phyloP scores from a whole-genome alignment of 2,888 invertebrate genomes.

The Rotaria socialis region DNA sequence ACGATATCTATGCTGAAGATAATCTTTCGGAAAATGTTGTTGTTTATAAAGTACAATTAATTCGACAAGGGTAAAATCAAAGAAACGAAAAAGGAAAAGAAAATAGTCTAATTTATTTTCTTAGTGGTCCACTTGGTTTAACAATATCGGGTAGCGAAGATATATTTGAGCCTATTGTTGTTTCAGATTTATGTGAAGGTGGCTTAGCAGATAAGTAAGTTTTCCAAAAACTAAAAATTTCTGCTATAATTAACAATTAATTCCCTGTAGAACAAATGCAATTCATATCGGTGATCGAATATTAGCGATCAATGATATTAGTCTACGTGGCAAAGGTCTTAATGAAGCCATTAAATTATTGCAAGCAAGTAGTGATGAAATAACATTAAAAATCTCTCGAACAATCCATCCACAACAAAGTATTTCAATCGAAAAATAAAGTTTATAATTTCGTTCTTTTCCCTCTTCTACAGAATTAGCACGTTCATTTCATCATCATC shows the following conservation, averaged over 20 bases:
- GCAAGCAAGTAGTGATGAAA: slow-evolving; percentile 72
- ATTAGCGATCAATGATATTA: slow-evolving; percentile 75
- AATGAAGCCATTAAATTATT: slow-evolving; percentile 77
- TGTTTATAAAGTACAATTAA: slow-evolving; percentile 67
- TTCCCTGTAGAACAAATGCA: slow-evolving; percentile 68
- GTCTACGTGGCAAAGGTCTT: slow-evolving; percentile 73
- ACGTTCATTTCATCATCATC: too few species aligned
- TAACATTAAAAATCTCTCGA: slow-evolving; percentile 69
- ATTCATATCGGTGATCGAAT: slow-evolving; percentile 80
- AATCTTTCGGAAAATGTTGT: slow-evolving; percentile 52
- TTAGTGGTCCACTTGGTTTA: slow-evolving; percentile 73
- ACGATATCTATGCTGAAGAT: slow-evolving; percentile 54
- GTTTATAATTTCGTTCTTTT: background rate
- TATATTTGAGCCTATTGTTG: slow-evolving; percentile 70
- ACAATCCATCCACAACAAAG: slow-evolving; percentile 21
- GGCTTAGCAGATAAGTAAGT: slow-evolving; percentile 59
- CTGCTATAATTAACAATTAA: background rate
- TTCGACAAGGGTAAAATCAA: slow-evolving; percentile 63
- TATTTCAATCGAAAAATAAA: slow-evolving; percentile 7
- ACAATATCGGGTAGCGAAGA: slow-evolving; percentile 84
- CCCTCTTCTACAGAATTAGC: too few species aligned
- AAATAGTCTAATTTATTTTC: background rate
- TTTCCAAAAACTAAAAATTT: slow-evolving; percentile 23
- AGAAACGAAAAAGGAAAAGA: background rate
- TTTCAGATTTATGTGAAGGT: slow-evolving; percentile 77